These are phyloP conservation scores for Terrapene triunguis DNA, from an alignment of 2,113 vertebrate species.

Conservation along the genomic window DNA sequence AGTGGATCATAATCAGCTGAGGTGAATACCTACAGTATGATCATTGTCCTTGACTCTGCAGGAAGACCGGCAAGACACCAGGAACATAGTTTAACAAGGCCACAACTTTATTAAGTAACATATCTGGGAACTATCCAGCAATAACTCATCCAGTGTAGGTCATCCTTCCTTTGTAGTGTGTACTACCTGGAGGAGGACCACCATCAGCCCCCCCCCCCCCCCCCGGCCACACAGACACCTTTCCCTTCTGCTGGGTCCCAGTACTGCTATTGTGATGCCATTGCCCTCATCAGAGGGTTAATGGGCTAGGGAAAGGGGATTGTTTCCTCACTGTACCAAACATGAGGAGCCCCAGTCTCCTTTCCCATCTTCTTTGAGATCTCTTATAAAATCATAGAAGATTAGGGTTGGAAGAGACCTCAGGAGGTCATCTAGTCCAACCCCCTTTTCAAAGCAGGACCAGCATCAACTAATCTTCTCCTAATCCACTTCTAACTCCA, in stretches of 20 bases:
- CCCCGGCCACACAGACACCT: too few species aligned
- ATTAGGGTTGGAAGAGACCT: too few species aligned
- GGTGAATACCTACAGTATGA: not conserved
- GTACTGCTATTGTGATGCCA: not conserved
- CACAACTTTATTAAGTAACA: conserved; percentile 25
- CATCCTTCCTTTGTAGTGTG: not conserved
- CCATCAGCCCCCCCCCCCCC: not conserved
- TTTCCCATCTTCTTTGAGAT: too few species aligned
- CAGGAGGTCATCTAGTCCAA: too few species aligned
- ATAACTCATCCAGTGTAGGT: conserved; percentile 9
- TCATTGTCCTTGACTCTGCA: not conserved
- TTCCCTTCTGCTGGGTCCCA: not conserved
- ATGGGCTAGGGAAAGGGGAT: not conserved
- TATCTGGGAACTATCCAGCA: not conserved
- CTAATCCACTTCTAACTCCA: too few species aligned
- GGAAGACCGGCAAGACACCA: not conserved
- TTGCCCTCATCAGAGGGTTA: not conserved
- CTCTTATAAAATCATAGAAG: too few species aligned
- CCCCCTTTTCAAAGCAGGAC: too few species aligned
- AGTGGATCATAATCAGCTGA: conserved; percentile 17
- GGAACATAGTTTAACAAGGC: conserved; percentile 7
- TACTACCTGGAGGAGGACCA: not conserved
- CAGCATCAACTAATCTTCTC: too few species aligned
- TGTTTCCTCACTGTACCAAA: not conserved
- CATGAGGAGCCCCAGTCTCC: not conserved